A percentile compares a stretch with the other conserved stretches of the same genome.
These are phyloP conservation scores for Coryphaenoides rupestris DNA, from an alignment of 2,113 vertebrate species.

Conservation along the genomic window DNA sequence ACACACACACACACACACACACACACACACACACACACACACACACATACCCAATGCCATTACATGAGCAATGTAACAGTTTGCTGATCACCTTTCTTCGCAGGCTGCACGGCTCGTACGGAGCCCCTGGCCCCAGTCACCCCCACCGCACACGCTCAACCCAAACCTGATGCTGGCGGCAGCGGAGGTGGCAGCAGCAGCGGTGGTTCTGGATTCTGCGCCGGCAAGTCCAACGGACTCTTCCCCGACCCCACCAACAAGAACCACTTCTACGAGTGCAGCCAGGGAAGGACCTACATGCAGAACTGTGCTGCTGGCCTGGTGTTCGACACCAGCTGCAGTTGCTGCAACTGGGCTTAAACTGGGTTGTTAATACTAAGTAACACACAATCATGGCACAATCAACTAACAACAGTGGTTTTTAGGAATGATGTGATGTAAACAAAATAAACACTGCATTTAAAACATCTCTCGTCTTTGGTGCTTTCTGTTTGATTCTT, in stretches of 20 bases:
- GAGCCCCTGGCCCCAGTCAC: constrained; percentile 36
- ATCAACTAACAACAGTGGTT: constrained; percentile 6
- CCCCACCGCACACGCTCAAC: constrained; percentile 33
- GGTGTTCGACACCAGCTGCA: constrained; percentile 66
- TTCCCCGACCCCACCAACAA: constrained; percentile 62
- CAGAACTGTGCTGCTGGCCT: constrained; percentile 48
- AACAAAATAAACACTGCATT: constrained; percentile 11
- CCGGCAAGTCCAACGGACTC: constrained; percentile 66
- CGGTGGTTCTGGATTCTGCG: constrained; percentile 63
- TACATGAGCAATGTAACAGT: too few relatives aligned
- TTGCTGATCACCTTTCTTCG: background rate
- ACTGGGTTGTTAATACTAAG: background rate
- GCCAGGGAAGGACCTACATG: constrained; percentile 36
- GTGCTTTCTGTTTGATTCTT: background rate
- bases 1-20: background rate
- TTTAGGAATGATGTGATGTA: background rate
- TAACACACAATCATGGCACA: too few relatives aligned
- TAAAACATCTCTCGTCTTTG: background rate
- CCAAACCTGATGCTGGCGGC: constrained; percentile 17
- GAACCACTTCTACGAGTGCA: constrained; percentile 66
- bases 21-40: too few relatives aligned
- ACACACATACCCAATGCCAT: too few relatives aligned
- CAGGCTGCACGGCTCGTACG: background rate
- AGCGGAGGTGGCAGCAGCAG: constrained; percentile 16
- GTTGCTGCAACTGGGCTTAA: constrained; percentile 76